Percentiles rank a stretch among this genome's conserved stretches.
These are phyloP conservation scores for Drosophila ficusphila DNA, from an alignment of 1,140 invertebrate species.

Conservation along the genomic window DNA sequence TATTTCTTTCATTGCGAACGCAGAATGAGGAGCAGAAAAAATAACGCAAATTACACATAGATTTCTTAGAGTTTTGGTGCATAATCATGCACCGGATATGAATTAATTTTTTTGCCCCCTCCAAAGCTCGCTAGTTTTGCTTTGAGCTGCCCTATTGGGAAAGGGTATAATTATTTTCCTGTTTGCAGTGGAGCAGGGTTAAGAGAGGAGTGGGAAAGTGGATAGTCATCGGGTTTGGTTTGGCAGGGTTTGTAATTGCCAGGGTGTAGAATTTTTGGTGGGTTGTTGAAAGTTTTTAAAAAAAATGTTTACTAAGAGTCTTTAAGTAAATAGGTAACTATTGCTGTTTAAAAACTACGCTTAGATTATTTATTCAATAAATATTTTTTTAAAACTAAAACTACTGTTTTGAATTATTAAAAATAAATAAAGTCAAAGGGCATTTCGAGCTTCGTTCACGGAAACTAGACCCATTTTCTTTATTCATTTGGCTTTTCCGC, in stretches of 20 bases:
- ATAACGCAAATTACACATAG: conserved; percentile 68
- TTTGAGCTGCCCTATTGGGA: conserved; percentile 15
- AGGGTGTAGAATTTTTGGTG: neutral
- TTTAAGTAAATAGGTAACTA: neutral
- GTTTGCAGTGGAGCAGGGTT: conserved; percentile 1
- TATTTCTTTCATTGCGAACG: conserved; percentile 13
- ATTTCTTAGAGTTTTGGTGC: conserved; percentile 80
- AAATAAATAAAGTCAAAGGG: neutral
- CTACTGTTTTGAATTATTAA: too few relatives aligned
- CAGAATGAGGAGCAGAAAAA: conserved; percentile 52
- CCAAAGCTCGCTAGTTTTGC: neutral
- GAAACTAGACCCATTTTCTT: neutral
- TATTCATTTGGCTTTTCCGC: conserved; percentile 47
- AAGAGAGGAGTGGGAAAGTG: conserved; percentile 9
- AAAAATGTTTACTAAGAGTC: too few relatives aligned
- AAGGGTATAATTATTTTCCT: conserved; percentile 43
- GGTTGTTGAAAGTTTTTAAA: neutral
- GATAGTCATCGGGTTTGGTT: conserved; percentile 19
- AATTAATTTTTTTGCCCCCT: conserved; percentile 67
- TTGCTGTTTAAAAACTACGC: too few relatives aligned
- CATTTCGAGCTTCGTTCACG: neutral
- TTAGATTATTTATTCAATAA: too few relatives aligned
- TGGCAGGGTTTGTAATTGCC: neutral
- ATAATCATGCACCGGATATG: conserved; percentile 80
- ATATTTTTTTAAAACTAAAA: too few relatives aligned